A percentile compares a stretch with the other conserved stretches of the same genome.
phyloP scores from a whole-genome alignment of 2,113 vertebrate species.

The Gadus macrocephalus region DNA sequence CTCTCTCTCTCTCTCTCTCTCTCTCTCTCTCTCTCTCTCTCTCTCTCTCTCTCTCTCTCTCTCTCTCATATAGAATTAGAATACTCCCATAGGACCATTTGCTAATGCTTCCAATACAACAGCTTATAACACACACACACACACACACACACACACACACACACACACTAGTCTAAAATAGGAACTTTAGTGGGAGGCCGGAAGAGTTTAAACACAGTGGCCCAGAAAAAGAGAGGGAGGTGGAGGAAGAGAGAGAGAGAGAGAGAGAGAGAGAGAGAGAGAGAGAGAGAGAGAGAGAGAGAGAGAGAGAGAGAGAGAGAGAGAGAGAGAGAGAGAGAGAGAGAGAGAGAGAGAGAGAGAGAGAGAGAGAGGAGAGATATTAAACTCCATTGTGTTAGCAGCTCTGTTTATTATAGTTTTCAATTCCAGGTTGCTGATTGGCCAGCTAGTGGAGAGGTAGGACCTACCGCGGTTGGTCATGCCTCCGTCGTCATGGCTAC shows the following conservation, averaged over 20 bases:
- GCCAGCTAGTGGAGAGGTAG: slow-evolving; percentile 40
- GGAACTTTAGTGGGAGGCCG: too few species aligned
- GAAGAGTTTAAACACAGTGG: background rate
- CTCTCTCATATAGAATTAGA: slow-evolving; percentile 16
- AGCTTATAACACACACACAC: slow-evolving; percentile 33
- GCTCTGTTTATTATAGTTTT: too few species aligned
- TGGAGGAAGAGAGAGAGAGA: too few species aligned
- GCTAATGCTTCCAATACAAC: slow-evolving; percentile 20
- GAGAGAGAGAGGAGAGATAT: background rate
- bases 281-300: slow-evolving; percentile 1
- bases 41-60: slow-evolving; percentile 7
- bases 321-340: too few species aligned
- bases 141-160: background rate
- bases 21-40: background rate
- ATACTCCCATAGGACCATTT: slow-evolving; percentile 34
- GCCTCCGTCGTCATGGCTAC: slow-evolving; percentile 82
- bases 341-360: slow-evolving; percentile 1
- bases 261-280: too few species aligned
- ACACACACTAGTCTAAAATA: background rate
- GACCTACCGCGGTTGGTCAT: slow-evolving; percentile 85
- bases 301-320: background rate
- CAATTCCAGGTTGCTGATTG: slow-evolving; percentile 7
- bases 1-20: slow-evolving; percentile 1
- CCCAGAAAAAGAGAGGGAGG: too few species aligned
- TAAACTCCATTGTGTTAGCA: too few species aligned